Evolutionary conservation across 2,888 invertebrate genomes (phyloP), one percentile per base, ranked within the genome.

Genomic region (Crocallis elinguaria): DNA sequence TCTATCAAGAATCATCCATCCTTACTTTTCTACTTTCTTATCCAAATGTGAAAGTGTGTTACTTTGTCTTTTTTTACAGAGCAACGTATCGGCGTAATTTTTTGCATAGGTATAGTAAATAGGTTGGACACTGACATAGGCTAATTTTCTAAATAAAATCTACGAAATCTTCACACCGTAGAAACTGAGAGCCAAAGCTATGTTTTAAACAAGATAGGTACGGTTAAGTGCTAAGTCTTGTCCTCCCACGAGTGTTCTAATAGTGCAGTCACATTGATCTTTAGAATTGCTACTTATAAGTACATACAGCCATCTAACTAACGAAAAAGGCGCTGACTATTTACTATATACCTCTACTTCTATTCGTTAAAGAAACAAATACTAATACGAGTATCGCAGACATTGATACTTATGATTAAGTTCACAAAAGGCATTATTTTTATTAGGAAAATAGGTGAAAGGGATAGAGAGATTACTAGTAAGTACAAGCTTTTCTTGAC

Each of bases 181-280:
- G n/a, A n/a, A n/a, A n/a, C n/a, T n/a, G n/a, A n/a, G n/a, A n/a
- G n/a, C n/a, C n/a, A n/a, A n/a, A n/a, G 8, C 35, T 17, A 12
- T 19, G 2, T 19, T 19, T 19, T 16, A 30, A 30, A 42, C 7
- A 19, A 32, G 16, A 8, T 12, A 19, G 19, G 19, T 19, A 4
- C 3, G 19, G 6, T 19, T 6, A 33, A 29, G 36, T 55, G 57
- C 54, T 54, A 68, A 66, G 52, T 62, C 69, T 70, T 71, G 69
- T 64, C 66, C 69, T 67, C 55, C 13, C 38, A 57, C 65, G 46
- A 57, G 54, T 58, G 50, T 23, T 53, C 79, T 83, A 84, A 77
- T 64, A 57, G 88, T 88, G 88, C 88, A 70, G 73, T 76, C 80
- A 88, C 86, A 87, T 84, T 74, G 69, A 86, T 75, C 38, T 64